A percentile compares a stretch with the other conserved stretches of the same genome.
Conservation (phyloP, 2,888 invertebrate genomes). For the Harpagoxenus sublaevis region DNA sequence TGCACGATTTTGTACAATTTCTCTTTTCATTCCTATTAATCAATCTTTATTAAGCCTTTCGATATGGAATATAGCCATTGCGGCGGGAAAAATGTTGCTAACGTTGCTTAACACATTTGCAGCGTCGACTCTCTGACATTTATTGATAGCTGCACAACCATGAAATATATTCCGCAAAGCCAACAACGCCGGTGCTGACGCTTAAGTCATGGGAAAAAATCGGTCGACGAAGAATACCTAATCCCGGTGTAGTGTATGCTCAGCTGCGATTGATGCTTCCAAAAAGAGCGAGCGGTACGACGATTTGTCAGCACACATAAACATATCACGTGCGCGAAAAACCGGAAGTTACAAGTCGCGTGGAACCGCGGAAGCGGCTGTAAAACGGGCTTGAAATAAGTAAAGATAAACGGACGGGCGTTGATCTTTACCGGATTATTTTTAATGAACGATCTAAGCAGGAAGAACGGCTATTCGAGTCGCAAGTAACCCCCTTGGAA, state of each 20-base stretch:
- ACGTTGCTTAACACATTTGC: not conserved
- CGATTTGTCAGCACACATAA: conserved; percentile 19
- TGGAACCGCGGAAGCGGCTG: not conserved
- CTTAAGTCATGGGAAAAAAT: conserved; percentile 34
- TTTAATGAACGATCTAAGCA: conserved; percentile 41
- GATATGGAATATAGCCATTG: not conserved
- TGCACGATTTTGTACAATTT: not conserved
- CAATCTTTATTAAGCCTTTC: not conserved
- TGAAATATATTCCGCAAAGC: conserved; percentile 17
- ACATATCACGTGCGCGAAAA: not conserved
- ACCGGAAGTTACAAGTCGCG: conserved; percentile 4
- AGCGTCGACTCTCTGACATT: conserved; percentile 17
- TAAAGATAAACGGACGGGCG: not conserved
- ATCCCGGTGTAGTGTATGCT: conserved; percentile 19
- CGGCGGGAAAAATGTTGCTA: not conserved
- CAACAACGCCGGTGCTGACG: conserved; percentile 1
- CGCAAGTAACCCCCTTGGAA: conserved; percentile 17
- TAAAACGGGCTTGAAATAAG: not conserved
- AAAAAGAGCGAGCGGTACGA: conserved; percentile 4
- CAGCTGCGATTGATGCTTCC: conserved; percentile 31
- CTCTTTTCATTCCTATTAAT: not conserved
- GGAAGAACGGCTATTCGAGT: conserved; percentile 42
- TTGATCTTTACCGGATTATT: conserved; percentile 48
- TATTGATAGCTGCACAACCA: conserved; percentile 15
- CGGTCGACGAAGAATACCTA: conserved; percentile 26